Base-by-base conservation (phyloP, 1,140 invertebrate species). In the Vanessa tameamea region DNA sequence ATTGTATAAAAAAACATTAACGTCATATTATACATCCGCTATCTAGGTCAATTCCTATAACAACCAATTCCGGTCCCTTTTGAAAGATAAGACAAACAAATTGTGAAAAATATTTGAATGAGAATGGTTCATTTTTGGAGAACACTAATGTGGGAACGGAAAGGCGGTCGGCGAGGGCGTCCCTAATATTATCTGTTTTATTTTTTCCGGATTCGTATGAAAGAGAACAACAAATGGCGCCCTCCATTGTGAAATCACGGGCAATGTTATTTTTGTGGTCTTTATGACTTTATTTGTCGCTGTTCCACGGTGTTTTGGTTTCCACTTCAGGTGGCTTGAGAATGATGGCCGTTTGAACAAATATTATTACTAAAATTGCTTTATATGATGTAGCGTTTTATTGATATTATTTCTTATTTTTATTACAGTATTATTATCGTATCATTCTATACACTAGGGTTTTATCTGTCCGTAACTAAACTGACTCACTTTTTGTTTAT, bases 61-160 rank as follows among this genome's bases (percentile, higher is more conserved):
- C 50, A 57, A 23, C 16, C 4, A 57, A 37, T 55, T 68, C 15
- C 5, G 15, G 47, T 50, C 16, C 74, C 68, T 79, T 82, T 79
- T 74, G 77, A 88, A 84, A 75, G 84, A 86, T 88, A 90, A 83
- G 79, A 85, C 81, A 87, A 90, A 91, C 85, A 89, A 91, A 91
- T 89, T 86, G 83, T 83, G 83, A 83, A 84, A 92, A 91, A 87
- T 88, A 89, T 92, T 92, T 92, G 85, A 90, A 89, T 91, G 88
- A 89, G 84, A 91, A 90, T 89, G 87, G 84, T 74, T 80, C 80
- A 86, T 85, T 91, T 84, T 86, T 78, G 48, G 71, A 83, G 84
- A 78, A 76, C 79, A 88, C 84, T 90, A 91, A 91, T 88, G 89
- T 86, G 85, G 83, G 81, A 87, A 88, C 87, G 89, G 87, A 84